Conservation (phyloP, 2,113 vertebrate genomes). For the Struthidea cinerea region DNA sequence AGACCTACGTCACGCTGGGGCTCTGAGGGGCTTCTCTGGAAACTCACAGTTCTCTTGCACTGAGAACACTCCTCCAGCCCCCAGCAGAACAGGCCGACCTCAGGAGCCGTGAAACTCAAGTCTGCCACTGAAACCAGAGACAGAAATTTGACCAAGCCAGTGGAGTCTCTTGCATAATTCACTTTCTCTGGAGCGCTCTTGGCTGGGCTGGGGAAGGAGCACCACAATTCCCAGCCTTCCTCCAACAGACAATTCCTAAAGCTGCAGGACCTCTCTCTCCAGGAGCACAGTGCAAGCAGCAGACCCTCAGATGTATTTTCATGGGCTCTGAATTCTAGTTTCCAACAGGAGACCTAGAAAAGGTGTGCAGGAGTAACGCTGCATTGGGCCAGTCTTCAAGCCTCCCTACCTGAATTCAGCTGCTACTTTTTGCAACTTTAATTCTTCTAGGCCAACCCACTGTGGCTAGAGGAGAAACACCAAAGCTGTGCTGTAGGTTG, state of each 20-base stretch:
- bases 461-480: neutral
- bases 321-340: neutral
- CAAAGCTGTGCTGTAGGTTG: neutral
- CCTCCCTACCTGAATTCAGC: neutral
- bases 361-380: neutral
- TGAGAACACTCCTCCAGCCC: neutral
- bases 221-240: neutral
- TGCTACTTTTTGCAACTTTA: neutral
- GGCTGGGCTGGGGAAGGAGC: neutral
- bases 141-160: neutral
- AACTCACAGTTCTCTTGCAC: neutral
- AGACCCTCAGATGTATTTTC: neutral
- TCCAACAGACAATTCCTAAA: neutral
- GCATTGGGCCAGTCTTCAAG: neutral
- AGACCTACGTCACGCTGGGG: neutral
- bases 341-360: neutral
- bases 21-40: constrained; percentile 24
- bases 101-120: constrained; percentile 1
- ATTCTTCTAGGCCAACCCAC: neutral
- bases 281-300: neutral
- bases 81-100: neutral
- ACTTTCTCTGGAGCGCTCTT: neutral
- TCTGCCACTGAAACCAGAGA: constrained; percentile 61
- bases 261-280: neutral
- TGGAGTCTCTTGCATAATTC: constrained; percentile 66